Percentiles rank a stretch among this genome's conserved stretches.
Evolutionary conservation across 2,888 invertebrate species (phyloP).

Genomic region (Drosophila algonquin): DNA sequence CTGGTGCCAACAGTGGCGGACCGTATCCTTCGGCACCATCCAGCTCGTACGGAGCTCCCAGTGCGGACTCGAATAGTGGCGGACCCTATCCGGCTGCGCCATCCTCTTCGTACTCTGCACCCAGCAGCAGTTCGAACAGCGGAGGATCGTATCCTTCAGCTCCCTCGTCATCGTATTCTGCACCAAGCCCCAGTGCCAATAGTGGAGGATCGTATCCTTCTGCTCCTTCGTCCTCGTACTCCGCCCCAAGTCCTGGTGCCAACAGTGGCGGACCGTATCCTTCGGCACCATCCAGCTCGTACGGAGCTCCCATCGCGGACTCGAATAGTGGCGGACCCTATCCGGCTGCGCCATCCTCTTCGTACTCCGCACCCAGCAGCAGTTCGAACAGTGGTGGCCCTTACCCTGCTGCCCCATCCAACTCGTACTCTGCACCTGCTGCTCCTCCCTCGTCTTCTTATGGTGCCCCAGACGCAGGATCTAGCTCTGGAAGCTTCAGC

Average conservation of each 20-base stretch:
- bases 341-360: slow-evolving; percentile 47
- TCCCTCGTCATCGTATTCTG: slow-evolving; percentile 43
- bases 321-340: slow-evolving; percentile 43
- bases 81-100: slow-evolving; percentile 55
- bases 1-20: slow-evolving; percentile 27
- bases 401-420: slow-evolving; percentile 39
- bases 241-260: no score
- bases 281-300: slow-evolving; percentile 11
- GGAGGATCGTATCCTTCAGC: slow-evolving; percentile 58
- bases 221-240: slow-evolving; percentile 53
- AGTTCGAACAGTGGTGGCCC: slow-evolving; percentile 5
- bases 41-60: slow-evolving; percentile 80
- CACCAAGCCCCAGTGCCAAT: slow-evolving; percentile 20
- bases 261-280: slow-evolving; percentile 51
- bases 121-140: slow-evolving; percentile 51
- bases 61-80: slow-evolving; percentile 23
- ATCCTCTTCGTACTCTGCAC: slow-evolving; percentile 44
- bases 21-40: slow-evolving; percentile 65
- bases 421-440: slow-evolving; percentile 60
- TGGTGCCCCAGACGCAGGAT: not conserved
- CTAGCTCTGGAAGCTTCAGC: slow-evolving; percentile 35
- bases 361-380: slow-evolving; percentile 47
- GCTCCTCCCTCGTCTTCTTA: slow-evolving; percentile 83
- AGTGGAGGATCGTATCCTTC: slow-evolving; percentile 63
- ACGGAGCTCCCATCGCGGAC: slow-evolving; percentile 34